These are phyloP conservation scores for Rhipidura dahli DNA, from an alignment of 2,113 vertebrate species.

Conservation along the genomic window DNA sequence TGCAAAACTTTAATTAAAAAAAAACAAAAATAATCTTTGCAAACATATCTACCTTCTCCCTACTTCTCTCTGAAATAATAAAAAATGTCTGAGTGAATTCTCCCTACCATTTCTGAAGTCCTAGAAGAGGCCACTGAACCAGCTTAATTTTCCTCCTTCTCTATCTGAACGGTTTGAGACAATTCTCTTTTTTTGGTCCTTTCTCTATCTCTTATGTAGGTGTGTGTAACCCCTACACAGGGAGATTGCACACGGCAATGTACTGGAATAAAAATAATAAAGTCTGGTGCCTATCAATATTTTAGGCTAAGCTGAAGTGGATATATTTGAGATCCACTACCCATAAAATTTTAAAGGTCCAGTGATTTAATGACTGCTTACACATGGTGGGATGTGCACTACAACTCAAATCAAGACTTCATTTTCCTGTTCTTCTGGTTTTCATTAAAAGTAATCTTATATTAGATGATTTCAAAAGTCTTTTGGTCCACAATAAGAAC, in stretches of 20 bases:
- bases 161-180: neutral
- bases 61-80: neutral
- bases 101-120: neutral
- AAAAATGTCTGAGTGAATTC: neutral
- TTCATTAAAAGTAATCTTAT: neutral
- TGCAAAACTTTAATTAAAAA: neutral
- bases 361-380: neutral
- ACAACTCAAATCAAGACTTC: neutral
- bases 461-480: neutral
- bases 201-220: neutral
- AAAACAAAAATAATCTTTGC: neutral
- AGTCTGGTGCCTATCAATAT: neutral
- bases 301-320: neutral
- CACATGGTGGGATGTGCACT: neutral
- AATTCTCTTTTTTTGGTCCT: neutral
- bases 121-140: neutral
- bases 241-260: neutral
- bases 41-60: neutral
- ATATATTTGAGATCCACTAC: neutral
- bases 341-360: neutral
- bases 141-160: neutral
- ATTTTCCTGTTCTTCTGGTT: neutral
- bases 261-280: neutral
- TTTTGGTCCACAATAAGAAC: neutral
- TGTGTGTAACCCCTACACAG: neutral